Evolutionary conservation across 2,113 vertebrate genomes (phyloP), one percentile per base, ranked within the genome.

Genomic region (Semnornis frantzii): DNA sequence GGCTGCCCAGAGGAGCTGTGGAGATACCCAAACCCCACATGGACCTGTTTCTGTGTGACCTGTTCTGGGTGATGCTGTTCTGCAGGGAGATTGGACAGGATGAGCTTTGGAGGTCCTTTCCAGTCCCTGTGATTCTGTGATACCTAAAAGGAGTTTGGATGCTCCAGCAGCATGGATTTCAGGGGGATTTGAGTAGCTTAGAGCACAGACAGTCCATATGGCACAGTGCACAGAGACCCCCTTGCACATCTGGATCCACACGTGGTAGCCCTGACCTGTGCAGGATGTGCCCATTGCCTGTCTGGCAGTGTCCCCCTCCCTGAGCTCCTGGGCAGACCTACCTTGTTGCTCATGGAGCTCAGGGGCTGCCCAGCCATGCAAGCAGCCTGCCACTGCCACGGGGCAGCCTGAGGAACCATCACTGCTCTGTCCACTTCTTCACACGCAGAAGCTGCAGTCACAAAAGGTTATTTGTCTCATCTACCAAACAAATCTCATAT

Each of bases 281-380:
- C 44, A 76, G 30, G 25, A 5, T 23, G 24, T 31, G 52, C 37
- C 25, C n/a, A 23, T 63, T 16, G 52, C n/a, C 59, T 3, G 55
- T 28, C 82, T 54, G 28, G 16, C 3, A 0, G n/a, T 83, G 31
- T 12, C 23, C 6, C 20, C 37, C 0, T 27, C 28, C 37, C 0
- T 9, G 3, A 48, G 23, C 48, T 39, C 71, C 30, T 0, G 1
- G 20, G 48, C 24, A 78, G 62, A 48, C 0, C 3, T 39, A 12
- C 11, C n/a, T 23, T 3, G 0, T 52, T 52, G 30, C 24, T 17
- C 5, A 0, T 3, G 8, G 42, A 28, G 66, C 48, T 69, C 16
- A 23, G 7, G 48, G 31, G 62, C 48, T 31, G 48, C 62, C 24
- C 11, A 30, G 48, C 21, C 48, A 12, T 2, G 1, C 18, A 59